Conservation (phyloP, 2,797 vertebrate genomes). For the Cephalopachus bancanus region DNA sequence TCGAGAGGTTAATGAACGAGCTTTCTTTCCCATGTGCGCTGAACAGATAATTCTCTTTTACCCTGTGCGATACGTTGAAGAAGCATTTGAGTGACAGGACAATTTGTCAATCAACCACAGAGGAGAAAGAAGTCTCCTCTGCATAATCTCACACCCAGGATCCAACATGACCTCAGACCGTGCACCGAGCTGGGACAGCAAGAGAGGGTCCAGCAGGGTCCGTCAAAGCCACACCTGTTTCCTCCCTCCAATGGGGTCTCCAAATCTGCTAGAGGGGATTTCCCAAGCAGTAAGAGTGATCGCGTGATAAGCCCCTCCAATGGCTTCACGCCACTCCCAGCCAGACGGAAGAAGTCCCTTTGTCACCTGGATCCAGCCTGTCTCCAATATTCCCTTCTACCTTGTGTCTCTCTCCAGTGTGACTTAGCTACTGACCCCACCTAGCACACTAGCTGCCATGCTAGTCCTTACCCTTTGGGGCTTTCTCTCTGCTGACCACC, state of each 20-base stretch:
- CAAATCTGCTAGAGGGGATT: not conserved
- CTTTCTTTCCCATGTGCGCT: constrained; percentile 86
- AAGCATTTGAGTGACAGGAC: constrained; percentile 88
- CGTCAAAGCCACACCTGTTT: constrained; percentile 69
- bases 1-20: constrained; percentile 85
- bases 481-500: not conserved
- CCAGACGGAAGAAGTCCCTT: not conserved
- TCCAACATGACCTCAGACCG: constrained; percentile 85
- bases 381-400: not conserved
- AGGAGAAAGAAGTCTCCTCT: constrained; percentile 84
- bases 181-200: constrained; percentile 77
- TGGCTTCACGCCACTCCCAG: not conserved
- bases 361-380: constrained; percentile 3
- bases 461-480: not conserved
- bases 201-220: constrained; percentile 80
- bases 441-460: rapidly evolving
- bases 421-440: not conserved
- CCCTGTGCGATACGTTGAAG: constrained; percentile 88
- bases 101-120: constrained; percentile 89
- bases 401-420: not conserved
- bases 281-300: not conserved
- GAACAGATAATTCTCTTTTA: constrained; percentile 89
- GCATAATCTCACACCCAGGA: constrained; percentile 85
- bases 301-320: rapidly evolving
- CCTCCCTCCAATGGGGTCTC: not conserved